Conservation (phyloP, 2,113 vertebrate species). For the Blennius ocellaris region DNA sequence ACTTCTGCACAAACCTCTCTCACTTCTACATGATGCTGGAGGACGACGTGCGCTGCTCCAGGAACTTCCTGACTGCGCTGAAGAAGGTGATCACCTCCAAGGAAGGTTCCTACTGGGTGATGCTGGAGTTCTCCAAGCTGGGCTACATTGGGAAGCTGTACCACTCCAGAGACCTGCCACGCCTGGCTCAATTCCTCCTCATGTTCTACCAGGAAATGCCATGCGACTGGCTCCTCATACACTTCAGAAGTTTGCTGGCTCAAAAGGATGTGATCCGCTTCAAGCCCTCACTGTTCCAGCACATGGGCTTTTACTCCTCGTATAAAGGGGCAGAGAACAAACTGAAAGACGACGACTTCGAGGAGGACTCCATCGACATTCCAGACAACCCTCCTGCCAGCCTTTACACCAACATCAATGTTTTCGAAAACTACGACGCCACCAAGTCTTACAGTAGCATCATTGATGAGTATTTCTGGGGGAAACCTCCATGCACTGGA, state of each 20-base stretch:
- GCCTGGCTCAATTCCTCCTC: conserved; percentile 95
- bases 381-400: conserved; percentile 96
- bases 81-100: conserved; percentile 97
- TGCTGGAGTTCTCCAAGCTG: conserved; percentile 97
- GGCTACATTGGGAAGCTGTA: conserved; percentile 99
- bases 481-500: conserved; percentile 91
- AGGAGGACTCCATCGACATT: conserved; percentile 95
- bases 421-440: conserved; percentile 96
- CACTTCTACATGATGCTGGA: conserved; percentile 98
- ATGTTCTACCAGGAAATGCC: conserved; percentile 99
- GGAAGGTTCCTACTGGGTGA: conserved; percentile 97
- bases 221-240: conserved; percentile 97
- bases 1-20: conserved; percentile 98
- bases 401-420: conserved; percentile 94
- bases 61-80: conserved; percentile 95
- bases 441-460: conserved; percentile 90
- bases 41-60: conserved; percentile 95
- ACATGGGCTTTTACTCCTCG: conserved; percentile 99
- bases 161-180: conserved; percentile 88
- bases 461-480: conserved; percentile 96
- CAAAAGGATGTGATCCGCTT: conserved; percentile 94
- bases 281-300: conserved; percentile 98
- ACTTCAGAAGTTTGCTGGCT: conserved; percentile 93
- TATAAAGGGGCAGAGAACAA: conserved; percentile 98
- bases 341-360: conserved; percentile 97